Evolutionary conservation across 2,888 invertebrate species (phyloP), one percentile per base, ranked within the genome.

Genomic region (Priapulus caudatus): DNA sequence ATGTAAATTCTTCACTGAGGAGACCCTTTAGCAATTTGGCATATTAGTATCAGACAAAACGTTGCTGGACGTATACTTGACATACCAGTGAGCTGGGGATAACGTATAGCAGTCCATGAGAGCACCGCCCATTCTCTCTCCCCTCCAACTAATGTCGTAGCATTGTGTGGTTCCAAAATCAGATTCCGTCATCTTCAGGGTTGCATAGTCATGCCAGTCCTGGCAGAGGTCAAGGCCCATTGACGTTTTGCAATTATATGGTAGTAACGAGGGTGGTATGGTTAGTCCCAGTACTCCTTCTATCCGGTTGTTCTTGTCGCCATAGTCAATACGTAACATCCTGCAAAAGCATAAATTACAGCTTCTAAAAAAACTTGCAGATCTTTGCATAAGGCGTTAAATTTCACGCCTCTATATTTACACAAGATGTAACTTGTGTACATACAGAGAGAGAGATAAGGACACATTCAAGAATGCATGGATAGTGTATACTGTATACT

Each of bases 281-380:
- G n/a, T 10, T 33, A n/a, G n/a, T 10, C 33, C 33, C n/a, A 33
- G 33, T 10, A n/a, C 10, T 10, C 33, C 33, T 10, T 10, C 33
- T 10, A 33, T 10, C 10, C 33, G 33, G n/a, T 33, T n/a, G 10
- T 33, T 33, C n/a, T 10, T 10, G 33, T n/a, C n/a, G n/a, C 33
- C 33, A 33, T 33, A 33, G 33, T 33, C 33, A 33, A 33, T n/a
- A 33, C n/a, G 33, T n/a, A 33, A n/a, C n/a, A n/a, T n/a, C n/a
- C n/a, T n/a, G n/a, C n/a, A n/a, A n/a, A n/a, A n/a, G n/a, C n/a
- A n/a, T n/a, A n/a, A n/a, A n/a, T n/a, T n/a, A n/a, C n/a, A n/a
- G n/a, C n/a, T n/a, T n/a, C n/a, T n/a, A n/a, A n/a, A n/a, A n/a
- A n/a, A n/a, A n/a, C n/a, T n/a, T n/a, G n/a, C n/a, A n/a, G n/a